Evolutionary conservation across 2,797 vertebrate genomes (phyloP), one percentile per base, ranked within the genome.

Genomic region (Danio aesculapii): DNA sequence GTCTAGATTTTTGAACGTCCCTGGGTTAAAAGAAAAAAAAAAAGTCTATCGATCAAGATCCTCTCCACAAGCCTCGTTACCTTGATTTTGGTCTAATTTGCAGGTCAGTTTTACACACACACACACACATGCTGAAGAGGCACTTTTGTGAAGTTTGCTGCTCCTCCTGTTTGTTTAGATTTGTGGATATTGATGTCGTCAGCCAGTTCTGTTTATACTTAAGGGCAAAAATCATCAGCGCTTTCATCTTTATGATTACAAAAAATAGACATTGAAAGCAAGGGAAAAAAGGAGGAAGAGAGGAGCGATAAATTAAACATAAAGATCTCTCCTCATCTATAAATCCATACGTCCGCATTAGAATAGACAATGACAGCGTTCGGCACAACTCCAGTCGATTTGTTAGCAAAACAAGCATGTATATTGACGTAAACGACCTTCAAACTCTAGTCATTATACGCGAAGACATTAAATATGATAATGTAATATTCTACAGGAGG

Each of bases 121-220:
- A 61, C 78, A 72, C 81, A 67, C 39, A 44, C 52, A 39, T 46
- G 74, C 81, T 82, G 81, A 82, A 64, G 62, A 71, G 43, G 58
- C 81, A 71, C 81, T 82, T 76, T 76, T 16, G 49, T 49, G 30
- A 77, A 62, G 50, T 71, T 63, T 39, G 3, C 52, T 10, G 66
- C 46, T 82, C 67, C 64, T 57, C 58, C 46, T 78, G 41, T 77
- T 44, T 79, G 85, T 74, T 87, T 86, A 88, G 86, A 86, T 83
- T 79, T 86, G 47, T 53, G 41, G 61, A 83, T 92, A 92, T 93
- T 91, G 92, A 93, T 91, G 90, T 89, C 88, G 90, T 92, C 91
- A 91, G 91, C 89, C 89, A 89, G 92, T 93, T 83, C 90, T 88
- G 87, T 90, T 92, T 91, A 91, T 89, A 91, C 91, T 92, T 80